Base-by-base conservation (phyloP, 2,888 invertebrate species). In the Ctena decussata region DNA sequence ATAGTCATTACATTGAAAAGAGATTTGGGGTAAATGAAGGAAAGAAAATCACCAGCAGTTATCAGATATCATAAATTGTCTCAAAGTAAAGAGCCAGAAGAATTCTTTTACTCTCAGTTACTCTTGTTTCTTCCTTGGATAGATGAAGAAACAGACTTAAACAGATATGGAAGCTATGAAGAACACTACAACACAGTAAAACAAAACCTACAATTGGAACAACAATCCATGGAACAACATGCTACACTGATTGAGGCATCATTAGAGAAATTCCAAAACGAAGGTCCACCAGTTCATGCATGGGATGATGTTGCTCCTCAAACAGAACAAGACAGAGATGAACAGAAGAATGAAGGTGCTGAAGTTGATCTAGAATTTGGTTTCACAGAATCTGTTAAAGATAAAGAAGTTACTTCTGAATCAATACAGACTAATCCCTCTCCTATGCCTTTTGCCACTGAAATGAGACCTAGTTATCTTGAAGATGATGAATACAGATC, bases 101-200 rank as follows among this genome's bases (percentile, higher is more conserved):
- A 46, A 27, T 86, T 73, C 30, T 80, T 65, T 41, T 80, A 85
- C 60, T 70, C 77, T 11, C 77, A 79, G 60, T 21, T 85, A 35
- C 49, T 85, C 6, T 44, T 84, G 24, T 86, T 75, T 71, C 21
- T 77, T n/a, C 76, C 82, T 27, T 85, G 84, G 84, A 69, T 6
- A n/a, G 27, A 60, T 41, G 81, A 81, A 49, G 24, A 75, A 27
- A 8, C 11, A 41, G 46, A 81, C 12, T 21, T 80, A 21, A 1
- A 71, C 21, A 12, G 41, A 30, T 37, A 35, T 11, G 35, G 32
- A 39, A 69, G 44, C 2, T 85, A 79, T 71, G 46, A 79, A 53
- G 60, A 60, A 0, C 46, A 73, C 65, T 82, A 80, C 46, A 69
- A 53, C n/a, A 27, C 18, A 27, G 44, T 75, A n/a, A 65, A 21